These are phyloP conservation scores for Chaunax sp. DNA, from an alignment of 2,797 vertebrate genomes.

Conservation along the genomic window DNA sequence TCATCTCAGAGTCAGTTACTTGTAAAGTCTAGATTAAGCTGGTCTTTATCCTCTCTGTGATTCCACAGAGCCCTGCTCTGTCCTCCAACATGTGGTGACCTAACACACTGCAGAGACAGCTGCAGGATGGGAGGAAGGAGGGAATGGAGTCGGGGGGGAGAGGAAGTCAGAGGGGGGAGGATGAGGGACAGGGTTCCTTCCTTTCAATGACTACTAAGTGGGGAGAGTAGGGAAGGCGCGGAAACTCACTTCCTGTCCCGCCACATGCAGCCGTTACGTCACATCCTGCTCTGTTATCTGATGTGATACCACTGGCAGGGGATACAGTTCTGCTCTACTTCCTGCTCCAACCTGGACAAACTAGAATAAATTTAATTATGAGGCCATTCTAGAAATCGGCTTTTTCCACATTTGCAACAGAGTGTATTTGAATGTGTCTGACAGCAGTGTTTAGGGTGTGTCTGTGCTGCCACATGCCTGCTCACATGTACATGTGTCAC, in stretches of 20 bases:
- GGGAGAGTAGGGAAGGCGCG: conserved; percentile 24
- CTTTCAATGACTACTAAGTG: conserved; percentile 32
- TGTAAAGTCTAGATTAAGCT: conserved; percentile 47
- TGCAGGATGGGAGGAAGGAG: conserved; percentile 62
- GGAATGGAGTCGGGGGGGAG: conserved; percentile 6
- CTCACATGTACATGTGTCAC: conserved; percentile 45
- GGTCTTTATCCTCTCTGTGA: conserved; percentile 41
- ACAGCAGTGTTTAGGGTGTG: conserved; percentile 3
- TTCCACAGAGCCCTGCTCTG: conserved; percentile 65
- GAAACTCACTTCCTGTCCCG: conserved; percentile 73
- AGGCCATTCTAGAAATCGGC: neutral
- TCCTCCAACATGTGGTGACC: conserved; percentile 75
- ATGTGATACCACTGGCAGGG: conserved; percentile 13
- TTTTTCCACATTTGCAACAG: neutral
- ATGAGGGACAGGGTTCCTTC: conserved; percentile 37
- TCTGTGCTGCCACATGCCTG: conserved; percentile 14
- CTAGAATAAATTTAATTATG: neutral
- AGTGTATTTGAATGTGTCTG: conserved; percentile 13
- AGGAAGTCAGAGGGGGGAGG: conserved; percentile 55
- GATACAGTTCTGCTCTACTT: conserved; percentile 3
- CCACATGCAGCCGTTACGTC: conserved; percentile 52
- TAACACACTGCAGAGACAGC: conserved; percentile 69
- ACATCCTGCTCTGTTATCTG: conserved; percentile 61
- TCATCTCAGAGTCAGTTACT: conserved; percentile 20
- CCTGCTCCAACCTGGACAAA: conserved; percentile 1